A percentile compares a stretch with the other conserved stretches of the same genome.
These are phyloP conservation scores for Psophia crepitans DNA, from an alignment of 2,113 vertebrate genomes.

Conservation along the genomic window DNA sequence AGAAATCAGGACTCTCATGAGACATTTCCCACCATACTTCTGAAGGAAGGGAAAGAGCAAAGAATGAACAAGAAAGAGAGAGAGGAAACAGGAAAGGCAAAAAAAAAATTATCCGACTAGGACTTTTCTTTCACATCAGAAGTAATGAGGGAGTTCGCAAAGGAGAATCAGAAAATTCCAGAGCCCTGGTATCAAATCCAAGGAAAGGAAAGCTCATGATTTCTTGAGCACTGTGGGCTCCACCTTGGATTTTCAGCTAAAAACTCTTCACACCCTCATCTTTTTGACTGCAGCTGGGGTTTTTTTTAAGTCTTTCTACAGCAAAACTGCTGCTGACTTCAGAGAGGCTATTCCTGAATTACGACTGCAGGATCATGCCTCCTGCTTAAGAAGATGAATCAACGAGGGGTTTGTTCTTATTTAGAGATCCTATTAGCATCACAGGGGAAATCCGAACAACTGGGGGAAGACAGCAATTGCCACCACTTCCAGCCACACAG, in stretches of 20 bases:
- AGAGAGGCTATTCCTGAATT: not conserved
- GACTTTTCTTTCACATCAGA: not conserved
- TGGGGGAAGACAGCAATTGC: not conserved
- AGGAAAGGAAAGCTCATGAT: not conserved
- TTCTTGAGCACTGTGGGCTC: not conserved
- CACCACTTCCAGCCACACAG: not conserved
- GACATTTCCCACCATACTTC: not conserved
- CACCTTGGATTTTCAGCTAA: not conserved
- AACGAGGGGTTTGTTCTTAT: not conserved
- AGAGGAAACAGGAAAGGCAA: not conserved
- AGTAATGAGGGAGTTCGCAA: not conserved
- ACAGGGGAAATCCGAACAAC: not conserved
- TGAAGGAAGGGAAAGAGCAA: not conserved
- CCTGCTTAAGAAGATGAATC: not conserved
- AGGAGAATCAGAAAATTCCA: not conserved
- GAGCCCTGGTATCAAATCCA: not conserved
- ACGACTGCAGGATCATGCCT: not conserved
- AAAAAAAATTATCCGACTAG: not conserved
- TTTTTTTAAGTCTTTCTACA: not conserved
- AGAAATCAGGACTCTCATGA: not conserved
- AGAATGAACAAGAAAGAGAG: not conserved
- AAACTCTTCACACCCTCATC: not conserved
- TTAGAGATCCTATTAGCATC: not conserved
- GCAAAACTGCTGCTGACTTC: not conserved
- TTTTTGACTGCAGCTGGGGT: not conserved